Conservation (phyloP, 2,888 invertebrate species). For the Hoplodrina blanda region DNA sequence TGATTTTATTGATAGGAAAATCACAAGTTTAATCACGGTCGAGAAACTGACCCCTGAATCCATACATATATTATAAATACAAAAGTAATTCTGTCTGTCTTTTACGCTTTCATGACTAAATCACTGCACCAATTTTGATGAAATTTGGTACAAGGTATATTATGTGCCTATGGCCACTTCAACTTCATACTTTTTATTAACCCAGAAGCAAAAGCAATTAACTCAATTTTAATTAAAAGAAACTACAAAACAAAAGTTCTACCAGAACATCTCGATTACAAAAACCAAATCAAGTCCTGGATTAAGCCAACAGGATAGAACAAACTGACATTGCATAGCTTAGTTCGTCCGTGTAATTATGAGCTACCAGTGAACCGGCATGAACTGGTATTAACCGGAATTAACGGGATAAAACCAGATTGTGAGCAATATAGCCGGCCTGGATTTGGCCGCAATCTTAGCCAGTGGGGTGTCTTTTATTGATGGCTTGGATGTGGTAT, state of each 20-base stretch:
- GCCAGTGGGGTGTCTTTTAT: constrained; percentile 47
- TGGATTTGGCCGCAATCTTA: constrained; percentile 73
- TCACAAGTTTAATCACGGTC: constrained; percentile 8
- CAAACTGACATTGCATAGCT: constrained; percentile 58
- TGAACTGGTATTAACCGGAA: constrained; percentile 70
- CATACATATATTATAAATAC: too few species aligned
- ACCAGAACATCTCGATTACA: constrained; percentile 38
- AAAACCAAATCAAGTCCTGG: constrained; percentile 47
- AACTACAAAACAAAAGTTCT: constrained; percentile 27
- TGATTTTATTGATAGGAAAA: constrained; percentile 26
- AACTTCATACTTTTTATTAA: too few species aligned
- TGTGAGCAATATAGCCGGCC: constrained; percentile 74
- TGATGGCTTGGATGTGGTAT: constrained; percentile 52
- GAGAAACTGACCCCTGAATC: too few species aligned
- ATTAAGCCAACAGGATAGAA: constrained; percentile 47
- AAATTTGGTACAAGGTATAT: too few species aligned
- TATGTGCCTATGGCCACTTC: too few species aligned
- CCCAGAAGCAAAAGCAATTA: neutral
- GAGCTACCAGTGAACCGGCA: constrained; percentile 64
- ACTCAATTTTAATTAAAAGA: constrained; percentile 33
- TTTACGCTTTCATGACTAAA: too few species aligned
- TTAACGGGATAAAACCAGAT: constrained; percentile 74
- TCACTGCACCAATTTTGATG: too few species aligned
- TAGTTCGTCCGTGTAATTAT: constrained; percentile 64
- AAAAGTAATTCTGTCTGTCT: too few species aligned